Base-by-base conservation (phyloP, 1,140 invertebrate species). In the Drosophila micromelanica region DNA sequence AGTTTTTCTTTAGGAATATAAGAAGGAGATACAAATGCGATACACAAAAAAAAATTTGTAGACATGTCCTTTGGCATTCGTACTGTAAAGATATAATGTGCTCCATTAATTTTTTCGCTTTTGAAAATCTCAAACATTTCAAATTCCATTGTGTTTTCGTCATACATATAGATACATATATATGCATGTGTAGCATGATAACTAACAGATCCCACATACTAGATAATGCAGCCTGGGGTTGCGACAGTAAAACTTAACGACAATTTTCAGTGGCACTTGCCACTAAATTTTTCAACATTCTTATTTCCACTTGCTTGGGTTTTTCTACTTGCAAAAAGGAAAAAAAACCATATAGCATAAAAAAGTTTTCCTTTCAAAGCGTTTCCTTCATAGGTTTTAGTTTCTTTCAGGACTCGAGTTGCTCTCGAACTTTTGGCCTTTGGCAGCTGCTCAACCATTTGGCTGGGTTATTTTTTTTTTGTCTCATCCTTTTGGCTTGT, bases 381-480 rank as follows among this genome's bases (percentile, higher is more conserved):
- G 62, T 49, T 57, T 65, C 20, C 52, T 46, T 45, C 13, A 35
- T 40, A 38, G 57, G 48, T 79, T 73, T 68, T 61, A 68, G 71
- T 43, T 57, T 40, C 38, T 76, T 76, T 80, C 11, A 35, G 27
- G 30, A 61, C 78, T 87, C 78, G 62, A 86, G 80, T 84, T 80
- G 68, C 73, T 64, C 73, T 68, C 56, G 69, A 78, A 84, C 80
- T 84, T 82, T 84, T 79, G 61, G 65, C 67, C 77, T 82, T 82
- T 71, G 71, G 43, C 65, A 69, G 30, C 42, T 67, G 71, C 67
- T 71, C 51, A 12, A 30, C 32, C 23, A 49, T 13, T 37, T 35
- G 37, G 30, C 32, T 35, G 32, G 32, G 27, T 51, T 20, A 51
- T 59, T 15, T 71, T 76, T 55, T 60, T 64, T 68, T 73, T 70